phyloP scores from a whole-genome alignment of 2,113 vertebrate species.

The Eurypyga helias region DNA sequence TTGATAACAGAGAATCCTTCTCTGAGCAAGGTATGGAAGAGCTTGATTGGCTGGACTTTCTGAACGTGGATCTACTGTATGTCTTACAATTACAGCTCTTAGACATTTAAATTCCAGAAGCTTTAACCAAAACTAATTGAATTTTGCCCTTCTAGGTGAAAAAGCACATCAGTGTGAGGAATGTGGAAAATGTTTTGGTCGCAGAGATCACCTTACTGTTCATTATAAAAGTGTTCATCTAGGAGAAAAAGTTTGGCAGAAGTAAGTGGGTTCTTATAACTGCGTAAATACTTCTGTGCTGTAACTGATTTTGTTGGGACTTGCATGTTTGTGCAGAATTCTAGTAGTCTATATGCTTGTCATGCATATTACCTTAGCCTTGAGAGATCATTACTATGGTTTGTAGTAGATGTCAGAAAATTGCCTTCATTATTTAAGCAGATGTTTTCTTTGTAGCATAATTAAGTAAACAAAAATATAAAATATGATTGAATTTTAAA shows the following conservation, averaged over 20 bases:
- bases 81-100: not conserved
- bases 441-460: not conserved
- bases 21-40: not conserved
- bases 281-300: not conserved
- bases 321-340: not conserved
- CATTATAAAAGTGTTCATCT: constrained; percentile 97
- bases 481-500: not conserved
- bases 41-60: not conserved
- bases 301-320: not conserved
- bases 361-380: not conserved
- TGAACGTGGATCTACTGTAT: not conserved
- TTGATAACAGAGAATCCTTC: not conserved
- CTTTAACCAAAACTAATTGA: not conserved
- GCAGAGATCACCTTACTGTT: constrained; percentile 94
- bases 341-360: not conserved
- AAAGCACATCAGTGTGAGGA: constrained; percentile 98
- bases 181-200: constrained; percentile 96
- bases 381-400: not conserved
- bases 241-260: constrained; percentile 98
- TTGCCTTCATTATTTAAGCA: not conserved
- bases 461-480: not conserved
- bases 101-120: not conserved
- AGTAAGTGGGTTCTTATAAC: constrained; percentile 79
- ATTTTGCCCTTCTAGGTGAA: constrained; percentile 81
- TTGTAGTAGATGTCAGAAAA: not conserved